A percentile compares a stretch with the other conserved stretches of the same genome.
These are phyloP conservation scores for Phalacrocorax brasilianus DNA, from an alignment of 2,113 vertebrate genomes.

Conservation along the genomic window DNA sequence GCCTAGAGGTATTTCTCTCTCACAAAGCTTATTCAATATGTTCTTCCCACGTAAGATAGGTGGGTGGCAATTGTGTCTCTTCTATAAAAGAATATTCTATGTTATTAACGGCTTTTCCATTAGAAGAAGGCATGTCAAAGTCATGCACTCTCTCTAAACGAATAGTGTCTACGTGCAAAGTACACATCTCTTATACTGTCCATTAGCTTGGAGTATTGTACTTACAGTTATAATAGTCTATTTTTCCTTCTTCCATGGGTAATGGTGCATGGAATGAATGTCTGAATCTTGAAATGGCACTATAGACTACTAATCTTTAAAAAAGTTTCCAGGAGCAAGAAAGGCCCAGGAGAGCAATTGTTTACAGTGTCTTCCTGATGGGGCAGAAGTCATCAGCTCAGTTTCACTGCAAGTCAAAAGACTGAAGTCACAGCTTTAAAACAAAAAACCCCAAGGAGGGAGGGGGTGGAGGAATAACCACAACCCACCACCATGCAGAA, in stretches of 20 bases:
- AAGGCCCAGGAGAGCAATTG: not conserved
- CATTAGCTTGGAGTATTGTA: constrained; percentile 47
- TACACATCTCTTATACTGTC: constrained; percentile 39
- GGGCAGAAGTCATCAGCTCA: not conserved
- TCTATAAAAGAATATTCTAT: not conserved
- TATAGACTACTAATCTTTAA: constrained; percentile 46
- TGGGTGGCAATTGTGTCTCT: not conserved
- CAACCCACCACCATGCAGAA: not conserved
- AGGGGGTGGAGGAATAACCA: no score
- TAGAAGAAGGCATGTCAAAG: constrained; percentile 2
- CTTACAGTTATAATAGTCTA: constrained; percentile 48
- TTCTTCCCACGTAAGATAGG: not conserved
- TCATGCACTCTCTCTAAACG: not conserved
- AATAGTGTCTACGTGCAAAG: not conserved
- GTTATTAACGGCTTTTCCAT: constrained; percentile 21
- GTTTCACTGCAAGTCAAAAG: not conserved
- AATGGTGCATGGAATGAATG: constrained; percentile 52
- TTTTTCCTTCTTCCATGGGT: constrained; percentile 52
- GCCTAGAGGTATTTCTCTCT: constrained; percentile 33
- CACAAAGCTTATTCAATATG: not conserved
- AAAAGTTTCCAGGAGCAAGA: constrained; percentile 36
- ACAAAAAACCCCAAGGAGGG: not conserved
- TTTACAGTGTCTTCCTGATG: not conserved
- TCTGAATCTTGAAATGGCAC: constrained; percentile 60
- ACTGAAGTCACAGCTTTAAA: not conserved